Evolutionary conservation across 2,113 vertebrate species (phyloP).

Genomic region (Mormyrus lacerda): DNA sequence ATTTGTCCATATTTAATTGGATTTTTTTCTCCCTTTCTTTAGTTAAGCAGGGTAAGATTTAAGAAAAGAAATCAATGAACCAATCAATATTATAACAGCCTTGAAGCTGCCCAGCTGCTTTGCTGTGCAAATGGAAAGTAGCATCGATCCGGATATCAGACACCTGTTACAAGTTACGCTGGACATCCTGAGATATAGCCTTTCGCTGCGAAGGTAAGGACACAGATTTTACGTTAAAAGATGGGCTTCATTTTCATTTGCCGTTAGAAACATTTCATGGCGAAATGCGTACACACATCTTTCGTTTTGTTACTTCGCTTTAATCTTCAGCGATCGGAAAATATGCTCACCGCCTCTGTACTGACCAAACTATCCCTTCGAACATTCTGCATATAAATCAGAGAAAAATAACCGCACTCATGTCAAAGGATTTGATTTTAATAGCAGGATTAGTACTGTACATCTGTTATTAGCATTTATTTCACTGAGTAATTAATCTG

Average conservation of each 20-base stretch:
- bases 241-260: background rate
- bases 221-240: background rate
- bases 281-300: background rate
- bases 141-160: slow-evolving; percentile 24
- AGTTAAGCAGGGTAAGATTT: slow-evolving; percentile 37
- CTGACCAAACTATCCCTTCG: background rate
- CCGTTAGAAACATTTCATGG: background rate
- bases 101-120: slow-evolving; percentile 29
- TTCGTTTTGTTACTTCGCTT: background rate
- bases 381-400: background rate
- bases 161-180: slow-evolving; percentile 34
- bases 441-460: background rate
- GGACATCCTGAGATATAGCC: background rate
- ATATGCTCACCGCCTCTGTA: background rate
- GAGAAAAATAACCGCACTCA: background rate
- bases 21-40: slow-evolving; percentile 53
- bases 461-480: background rate
- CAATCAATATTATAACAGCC: slow-evolving; percentile 51
- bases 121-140: slow-evolving; percentile 18
- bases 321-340: background rate
- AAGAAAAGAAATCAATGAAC: slow-evolving; percentile 58
- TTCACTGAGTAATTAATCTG: background rate
- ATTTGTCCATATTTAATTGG: slow-evolving; percentile 61
- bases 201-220: background rate
- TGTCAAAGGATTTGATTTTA: background rate